A percentile compares a stretch with the other conserved stretches of the same genome.
Evolutionary conservation across 2,888 invertebrate species (phyloP).

Genomic region (Phlogophora meticulosa): DNA sequence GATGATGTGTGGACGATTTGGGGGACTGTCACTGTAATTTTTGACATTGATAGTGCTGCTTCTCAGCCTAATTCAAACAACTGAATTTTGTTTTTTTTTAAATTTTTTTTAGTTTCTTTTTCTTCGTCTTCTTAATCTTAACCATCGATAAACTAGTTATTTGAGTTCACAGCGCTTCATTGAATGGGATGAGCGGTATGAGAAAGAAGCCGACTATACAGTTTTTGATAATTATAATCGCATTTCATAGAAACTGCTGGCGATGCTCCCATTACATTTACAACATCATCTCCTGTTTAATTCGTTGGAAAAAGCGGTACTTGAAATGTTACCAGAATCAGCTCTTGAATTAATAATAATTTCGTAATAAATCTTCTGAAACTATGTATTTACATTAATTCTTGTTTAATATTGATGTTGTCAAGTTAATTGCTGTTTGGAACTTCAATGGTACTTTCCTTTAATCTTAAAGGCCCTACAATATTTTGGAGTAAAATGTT

Average conservation of each 20-base stretch:
- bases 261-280: background rate
- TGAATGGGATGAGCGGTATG: no score
- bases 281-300: background rate
- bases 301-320: background rate
- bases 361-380: conserved; percentile 49
- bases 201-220: no score
- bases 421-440: conserved; percentile 70
- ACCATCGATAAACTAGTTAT: no score
- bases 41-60: no score
- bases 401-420: conserved; percentile 67
- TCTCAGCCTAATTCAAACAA: no score
- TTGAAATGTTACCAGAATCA: conserved; percentile 1
- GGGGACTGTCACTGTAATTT: no score
- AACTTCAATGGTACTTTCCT: conserved; percentile 68
- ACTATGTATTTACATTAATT: conserved; percentile 63
- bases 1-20: no score
- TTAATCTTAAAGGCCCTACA: conserved; percentile 66
- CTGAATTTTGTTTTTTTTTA: no score
- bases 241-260: background rate
- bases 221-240: no score
- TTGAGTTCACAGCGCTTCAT: no score
- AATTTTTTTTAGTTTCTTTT: no score
- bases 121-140: no score
- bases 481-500: conserved; percentile 71
- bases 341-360: conserved; percentile 22